These are phyloP conservation scores for Muscicapa adusta DNA, from an alignment of 2,113 vertebrate species.

Conservation along the genomic window DNA sequence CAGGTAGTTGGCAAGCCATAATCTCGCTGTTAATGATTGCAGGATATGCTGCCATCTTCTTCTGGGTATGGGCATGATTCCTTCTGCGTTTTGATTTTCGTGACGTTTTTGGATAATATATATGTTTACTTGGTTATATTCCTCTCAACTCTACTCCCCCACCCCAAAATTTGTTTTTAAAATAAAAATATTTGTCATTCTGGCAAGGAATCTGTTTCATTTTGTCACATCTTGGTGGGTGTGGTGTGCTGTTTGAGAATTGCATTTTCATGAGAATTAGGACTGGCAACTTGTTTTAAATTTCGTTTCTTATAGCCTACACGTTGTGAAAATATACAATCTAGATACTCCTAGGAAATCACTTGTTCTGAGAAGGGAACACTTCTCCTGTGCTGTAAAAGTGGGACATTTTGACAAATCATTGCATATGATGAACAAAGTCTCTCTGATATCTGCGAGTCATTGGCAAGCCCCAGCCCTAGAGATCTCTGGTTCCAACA, in stretches of 20 bases:
- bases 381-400: not conserved
- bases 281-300: not conserved
- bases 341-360: not conserved
- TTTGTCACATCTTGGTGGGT: not conserved
- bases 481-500: not conserved
- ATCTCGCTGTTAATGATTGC: not conserved
- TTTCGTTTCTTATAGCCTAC: not conserved
- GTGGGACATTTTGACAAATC: not conserved
- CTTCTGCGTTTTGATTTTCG: not conserved
- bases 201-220: not conserved
- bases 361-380: not conserved
- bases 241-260: not conserved
- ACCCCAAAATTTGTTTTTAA: not conserved
- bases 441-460: not conserved
- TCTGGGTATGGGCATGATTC: not conserved
- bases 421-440: not conserved
- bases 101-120: not conserved
- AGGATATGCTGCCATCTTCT: not conserved
- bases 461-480: not conserved
- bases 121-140: not conserved
- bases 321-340: not conserved
- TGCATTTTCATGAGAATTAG: not conserved
- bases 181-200: not conserved
- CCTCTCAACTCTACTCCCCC: not conserved
- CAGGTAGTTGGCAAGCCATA: constrained; percentile 18